Evolutionary conservation across 2,888 invertebrate species (phyloP), one percentile per base, ranked within the genome.

Genomic region (Ctenicera cuprea): DNA sequence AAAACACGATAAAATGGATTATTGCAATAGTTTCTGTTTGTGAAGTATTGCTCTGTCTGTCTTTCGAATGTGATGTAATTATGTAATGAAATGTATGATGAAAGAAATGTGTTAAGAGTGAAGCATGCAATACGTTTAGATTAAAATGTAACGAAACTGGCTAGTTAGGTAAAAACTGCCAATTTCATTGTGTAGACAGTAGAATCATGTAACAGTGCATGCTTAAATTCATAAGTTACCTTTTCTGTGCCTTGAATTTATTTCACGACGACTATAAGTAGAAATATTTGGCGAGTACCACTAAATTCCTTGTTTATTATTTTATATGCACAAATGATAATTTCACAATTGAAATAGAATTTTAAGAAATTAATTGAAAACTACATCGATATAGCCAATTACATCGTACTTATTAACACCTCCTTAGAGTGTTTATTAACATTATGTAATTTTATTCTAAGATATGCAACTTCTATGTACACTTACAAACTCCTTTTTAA

Each of bases 31-130:
- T 74, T 67, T 65, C 41, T 61, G 54, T 74, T 69, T 74, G 66
- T 67, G 62, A 67, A 64, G 71, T 74, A 68, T 71, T 69, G 74
- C 76, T 81, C 83, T 83, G 82, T 83, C 82, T 83, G 83, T 82
- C 83, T 82, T 83, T 81, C 82, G 78, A 69, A 76, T 78, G 77
- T 79, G 74, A 59, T 77, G 72, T 76, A 73, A 73, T 73, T 68
- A 70, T 75, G 75, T 76, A 62, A 76, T 72, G 76, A 77, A 69
- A 76, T 74, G 76, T 76, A 45, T 71, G 71, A 73, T 75, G 77
- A 74, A 70, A 76, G 78, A 74, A 75, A 73, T 38, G 73, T 73
- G 73, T 73, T 68, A 54, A 61, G 48, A 69, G 64, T 63, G 62
- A 68, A 54, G n/a, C 65, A 57, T 73, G 59, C 73, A 63, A 67